These are phyloP conservation scores for Helicolenus hilgendorfi DNA, from an alignment of 2,797 vertebrate genomes.

Conservation along the genomic window DNA sequence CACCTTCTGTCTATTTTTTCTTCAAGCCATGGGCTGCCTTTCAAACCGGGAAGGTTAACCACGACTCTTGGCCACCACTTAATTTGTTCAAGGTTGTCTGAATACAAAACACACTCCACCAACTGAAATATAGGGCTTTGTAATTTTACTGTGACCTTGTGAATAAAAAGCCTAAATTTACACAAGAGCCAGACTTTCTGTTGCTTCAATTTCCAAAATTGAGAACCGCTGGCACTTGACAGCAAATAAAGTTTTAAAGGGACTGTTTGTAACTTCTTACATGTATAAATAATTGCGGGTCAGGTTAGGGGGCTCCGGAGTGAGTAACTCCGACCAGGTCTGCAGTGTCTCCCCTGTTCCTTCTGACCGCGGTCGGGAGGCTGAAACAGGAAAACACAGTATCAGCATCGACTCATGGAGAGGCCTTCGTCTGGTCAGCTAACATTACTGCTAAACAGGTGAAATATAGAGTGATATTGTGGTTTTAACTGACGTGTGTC, in stretches of 20 bases:
- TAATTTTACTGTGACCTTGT: not conserved
- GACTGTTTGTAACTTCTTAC: no score
- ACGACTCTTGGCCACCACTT: not conserved
- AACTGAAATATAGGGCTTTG: not conserved
- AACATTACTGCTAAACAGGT: no score
- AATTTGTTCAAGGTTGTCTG: conserved; percentile 4
- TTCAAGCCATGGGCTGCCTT: not conserved
- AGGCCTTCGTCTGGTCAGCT: no score
- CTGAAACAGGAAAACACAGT: no score
- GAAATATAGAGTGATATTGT: no score
- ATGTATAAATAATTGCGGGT: no score
- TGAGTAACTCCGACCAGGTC: no score
- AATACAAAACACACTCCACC: not conserved
- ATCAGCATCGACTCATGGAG: no score
- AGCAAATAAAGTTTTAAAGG: not conserved
- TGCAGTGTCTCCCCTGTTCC: no score
- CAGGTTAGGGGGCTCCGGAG: no score
- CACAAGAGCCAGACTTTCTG: not conserved
- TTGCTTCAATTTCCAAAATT: not conserved
- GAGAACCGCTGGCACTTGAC: not conserved
- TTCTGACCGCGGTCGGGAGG: no score
- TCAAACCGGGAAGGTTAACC: not conserved
- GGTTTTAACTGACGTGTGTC: no score
- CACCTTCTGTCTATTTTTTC: not conserved
- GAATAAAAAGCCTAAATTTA: not conserved